Base-by-base conservation (phyloP, 2,797 vertebrate genomes). In the Arctocebus calabarensis region DNA sequence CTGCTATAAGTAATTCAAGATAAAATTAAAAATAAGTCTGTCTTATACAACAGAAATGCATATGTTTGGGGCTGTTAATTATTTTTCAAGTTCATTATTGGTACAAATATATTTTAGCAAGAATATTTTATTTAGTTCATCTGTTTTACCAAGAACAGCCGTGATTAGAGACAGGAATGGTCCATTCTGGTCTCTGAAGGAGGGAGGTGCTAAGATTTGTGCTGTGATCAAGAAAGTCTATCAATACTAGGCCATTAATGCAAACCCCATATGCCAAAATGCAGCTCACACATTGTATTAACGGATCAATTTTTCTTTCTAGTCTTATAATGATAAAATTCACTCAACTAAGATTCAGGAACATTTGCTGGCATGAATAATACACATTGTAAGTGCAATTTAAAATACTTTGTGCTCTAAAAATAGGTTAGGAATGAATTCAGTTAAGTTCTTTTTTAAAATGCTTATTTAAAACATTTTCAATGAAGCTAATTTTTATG, bases 401-500 rank as follows among this genome's bases (percentile, higher is more conserved):
- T 92, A 19, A 88, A 37, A 92, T 59, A 88, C 62, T 75, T 81
- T 84, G 84, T 81, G n/a, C 81, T 48, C 13, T 66, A 79, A 81
- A 93, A 82, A 78, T 64, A 95, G 16, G n/a, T 84, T 87, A 89
- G 6, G 43, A 91, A 94, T 25, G 96, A 94, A 96, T 55, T n/a
- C 23, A 94, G 5, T 91, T 57, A 68, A 94, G 23, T 43, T 66
- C 48, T 66, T 91, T 96, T 92, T 93, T 66, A 48, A 95, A 92
- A 81, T 84, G 34, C 93, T 75, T 83, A 91, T 27, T 89, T 79
- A 22, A 66, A 45, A 43, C 70, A 25, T 83, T 90, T 84, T 85
- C 48, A 27, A 90, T 23, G 84, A 43, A 84, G 13, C 59, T 85
- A 88, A 90, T 45, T 73, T 66, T 94, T 83, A 91, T 62, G 64